Base-by-base conservation (phyloP, 2,888 invertebrate species). In the Morinoia aosen region DNA sequence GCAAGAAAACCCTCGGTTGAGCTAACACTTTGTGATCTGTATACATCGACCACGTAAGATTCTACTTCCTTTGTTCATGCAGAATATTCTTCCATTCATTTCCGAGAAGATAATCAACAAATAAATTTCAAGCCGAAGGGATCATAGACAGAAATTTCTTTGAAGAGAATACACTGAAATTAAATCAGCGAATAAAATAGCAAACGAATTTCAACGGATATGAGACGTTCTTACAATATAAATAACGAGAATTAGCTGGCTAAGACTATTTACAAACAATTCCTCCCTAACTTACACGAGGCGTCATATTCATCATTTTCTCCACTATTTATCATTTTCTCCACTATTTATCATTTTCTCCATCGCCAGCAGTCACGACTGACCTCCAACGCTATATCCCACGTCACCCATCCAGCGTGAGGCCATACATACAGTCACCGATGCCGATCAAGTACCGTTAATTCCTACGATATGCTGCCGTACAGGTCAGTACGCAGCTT, bases 221-320 rank as follows among this genome's bases (percentile, higher is more conserved):
- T 25, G 25, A 76, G 76, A 76, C 76, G 25, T 16, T 10, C 76
- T 76, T 76, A 76, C 25, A 25, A 61, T 16, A 76, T 76, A 76
- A 76, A 76, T 76, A 76, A 76, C 76, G 76, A 76, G 76, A 76
- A 76, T 76, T 76, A 76, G 8, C 76, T 76, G 76, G 76, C 76
- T 76, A 76, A 10, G 76, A 76, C 25, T 76, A 76, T 76, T 33
- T 76, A 76, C 76, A 76, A 76, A 76, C 76, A 76, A 33, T 76
- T 76, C 76, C 25, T 10, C 8, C 76, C 19, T 25, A 16, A 76
- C 76, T 25, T 16, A 25, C 76, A 76, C 25, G 0, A 19, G 76
- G 76, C 76, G 76, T 76, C 76, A 76, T 76, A 61, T 16, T 76
- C 25, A 76, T 76, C 33, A 33, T 2, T 76, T 76, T 33, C 19